Evolutionary conservation across 2,113 vertebrate genomes (phyloP), one percentile per base, ranked within the genome.

Genomic region (Pteronura brasiliensis): DNA sequence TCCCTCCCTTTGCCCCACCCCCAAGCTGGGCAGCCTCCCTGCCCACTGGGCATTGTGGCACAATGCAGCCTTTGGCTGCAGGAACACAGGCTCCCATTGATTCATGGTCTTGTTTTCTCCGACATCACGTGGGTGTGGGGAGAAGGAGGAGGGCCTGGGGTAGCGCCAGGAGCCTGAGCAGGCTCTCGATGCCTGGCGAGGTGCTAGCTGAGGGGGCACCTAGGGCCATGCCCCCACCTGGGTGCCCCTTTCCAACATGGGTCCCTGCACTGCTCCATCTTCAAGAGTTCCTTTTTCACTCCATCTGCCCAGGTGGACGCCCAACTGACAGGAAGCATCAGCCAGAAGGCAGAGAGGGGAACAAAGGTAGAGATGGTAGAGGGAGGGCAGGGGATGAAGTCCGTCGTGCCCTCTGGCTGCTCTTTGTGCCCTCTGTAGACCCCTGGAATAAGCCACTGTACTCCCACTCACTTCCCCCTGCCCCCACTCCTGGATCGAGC

Each of bases 311-410:
- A 99, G 99, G 98, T 98, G 84, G 96, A 98, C 0, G 3, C 7
- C 0, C 98, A 96, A 86, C 34, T 93, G 63, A 82, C 82, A 0
- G 97, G 98, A 79, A 98, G 97, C 85, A 92, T 7, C 52, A 42
- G 6, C 18, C 86, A 67, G 92, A 98, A 98, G 88, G 72, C 95
- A 31, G 97, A 98, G 6, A 93, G 20, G 1, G 82, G 49, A 89
- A 72, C 96, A 6, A 98, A 98, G 99, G 99, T 99, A 98, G 97
- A 97, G 93, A 39, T 0, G 25, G 76, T 36, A n/a, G 34, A 4
- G 34, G 67, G 67, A 20, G 14, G 12, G 71, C 1, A 55, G 65
- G 39, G 1, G 52, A 65, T 31, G 77, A 85, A 91, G 90, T 65
- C 55, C 2, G 3, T 0, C 0, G 7, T 23, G 61, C 87, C 86